Evolutionary conservation across 1,140 invertebrate genomes (phyloP), one percentile per base, ranked within the genome.

Genomic region (Nasonia longicornis): DNA sequence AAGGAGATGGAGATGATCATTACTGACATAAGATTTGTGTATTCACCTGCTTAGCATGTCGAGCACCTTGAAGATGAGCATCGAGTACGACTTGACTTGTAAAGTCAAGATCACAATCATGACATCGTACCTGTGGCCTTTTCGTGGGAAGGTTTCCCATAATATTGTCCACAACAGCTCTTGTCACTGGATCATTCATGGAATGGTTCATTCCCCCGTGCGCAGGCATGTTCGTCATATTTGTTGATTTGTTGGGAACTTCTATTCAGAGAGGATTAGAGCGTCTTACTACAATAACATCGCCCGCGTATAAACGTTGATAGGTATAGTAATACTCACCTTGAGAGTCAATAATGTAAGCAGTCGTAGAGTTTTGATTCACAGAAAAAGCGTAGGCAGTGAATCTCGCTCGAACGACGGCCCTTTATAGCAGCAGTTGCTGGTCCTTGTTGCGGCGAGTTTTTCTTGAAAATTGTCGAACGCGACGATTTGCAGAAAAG

Each of bases 81-180:
- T 92, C 90, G 77, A 91, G 87, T 29, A 92, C 91, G 29, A 89
- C 85, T 85, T 91, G 89, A 74, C 91, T 91, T 64, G 90, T 91
- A 82, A 92, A 92, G 20, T 89, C 89, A 31, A 92, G 83, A 75
- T 90, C 89, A 85, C 92, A 93, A 78, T 92, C 88, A 29, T 90
- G 86, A 81, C 92, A 93, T 20, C 88, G 86, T 48, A 91, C 90
- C 7, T 87, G 86, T 64, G 89, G 87, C 80, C 91, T 91, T 82
- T 89, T 92, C 6, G 90, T 90, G 0, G 91, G 91, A 64, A 92
- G 86, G 82, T 90, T 90, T 29, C 91, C 91, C 88, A 91, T 91
- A 82, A 92, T 92, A 85, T 92, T 92, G 81, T 92, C 91, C 42
- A 92, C 88, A 20, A 92, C 89, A 6, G 91, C 91, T 84, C 90